These are phyloP conservation scores for Melanotaenia boesemani DNA, from an alignment of 2,797 vertebrate genomes.

Conservation along the genomic window DNA sequence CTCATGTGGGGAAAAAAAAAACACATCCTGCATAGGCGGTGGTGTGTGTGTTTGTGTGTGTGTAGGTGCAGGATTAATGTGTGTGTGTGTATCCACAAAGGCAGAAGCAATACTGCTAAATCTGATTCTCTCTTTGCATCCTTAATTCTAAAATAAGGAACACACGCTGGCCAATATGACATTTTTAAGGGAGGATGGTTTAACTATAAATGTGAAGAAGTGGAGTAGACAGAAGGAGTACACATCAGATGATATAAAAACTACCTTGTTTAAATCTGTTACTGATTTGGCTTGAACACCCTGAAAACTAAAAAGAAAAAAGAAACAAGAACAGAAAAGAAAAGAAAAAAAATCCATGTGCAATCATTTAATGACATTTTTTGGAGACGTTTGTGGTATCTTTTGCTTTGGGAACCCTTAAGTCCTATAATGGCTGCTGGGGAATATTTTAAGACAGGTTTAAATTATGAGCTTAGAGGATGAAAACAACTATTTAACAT, in stretches of 20 bases:
- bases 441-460: constrained; percentile 75
- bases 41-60: constrained; percentile 31
- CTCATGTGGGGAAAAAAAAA: constrained; percentile 73
- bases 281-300: constrained; percentile 13
- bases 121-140: constrained; percentile 71
- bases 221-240: constrained; percentile 10
- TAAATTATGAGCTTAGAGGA: constrained; percentile 75
- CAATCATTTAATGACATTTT: constrained; percentile 53
- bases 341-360: constrained; percentile 16
- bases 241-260: constrained; percentile 16
- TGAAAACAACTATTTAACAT: constrained; percentile 77
- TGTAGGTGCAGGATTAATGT: constrained; percentile 21
- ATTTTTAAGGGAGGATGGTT: constrained; percentile 61
- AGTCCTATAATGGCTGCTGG: constrained; percentile 68
- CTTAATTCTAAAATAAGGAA: constrained; percentile 80
- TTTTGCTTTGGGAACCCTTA: constrained; percentile 70
- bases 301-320: background rate
- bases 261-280: constrained; percentile 15
- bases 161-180: constrained; percentile 67
- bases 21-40: constrained; percentile 31
- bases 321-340: background rate
- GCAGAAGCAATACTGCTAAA: constrained; percentile 40
- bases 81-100: constrained; percentile 27
- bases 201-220: constrained; percentile 60
- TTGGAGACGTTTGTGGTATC: constrained; percentile 61